phyloP scores from a whole-genome alignment of 2,797 vertebrate genomes.

The Lithobates sylvaticus region DNA sequence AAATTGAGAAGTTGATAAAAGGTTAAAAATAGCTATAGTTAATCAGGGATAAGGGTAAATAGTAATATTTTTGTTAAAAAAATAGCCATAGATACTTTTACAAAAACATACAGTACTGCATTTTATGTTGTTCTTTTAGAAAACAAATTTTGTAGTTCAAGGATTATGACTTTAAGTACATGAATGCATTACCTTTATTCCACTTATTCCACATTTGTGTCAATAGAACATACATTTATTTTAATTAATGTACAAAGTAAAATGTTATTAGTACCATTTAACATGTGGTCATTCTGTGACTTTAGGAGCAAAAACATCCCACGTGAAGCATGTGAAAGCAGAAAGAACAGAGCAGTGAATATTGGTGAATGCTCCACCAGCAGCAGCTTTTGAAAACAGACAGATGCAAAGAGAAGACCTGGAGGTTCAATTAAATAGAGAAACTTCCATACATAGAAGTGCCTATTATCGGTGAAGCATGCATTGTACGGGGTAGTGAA shows the following conservation, averaged over 20 bases:
- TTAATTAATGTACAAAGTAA: background rate
- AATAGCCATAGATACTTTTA: no score
- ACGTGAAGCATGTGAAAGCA: background rate
- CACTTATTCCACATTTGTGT: background rate
- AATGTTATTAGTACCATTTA: background rate
- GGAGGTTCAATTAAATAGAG: background rate
- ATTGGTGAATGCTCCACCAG: background rate
- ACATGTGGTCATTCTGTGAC: constrained; percentile 24
- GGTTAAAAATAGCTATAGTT: no score
- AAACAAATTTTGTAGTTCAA: no score
- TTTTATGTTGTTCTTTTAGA: no score
- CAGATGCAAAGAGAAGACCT: background rate
- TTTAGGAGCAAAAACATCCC: background rate
- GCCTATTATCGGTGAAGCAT: background rate
- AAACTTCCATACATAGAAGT: background rate
- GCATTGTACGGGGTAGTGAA: background rate
- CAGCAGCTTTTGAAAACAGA: background rate
- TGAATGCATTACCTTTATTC: background rate
- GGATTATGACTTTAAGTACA: no score
- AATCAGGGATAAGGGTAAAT: no score
- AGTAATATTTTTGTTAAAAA: no score
- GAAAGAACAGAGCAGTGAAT: background rate
- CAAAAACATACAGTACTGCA: no score
- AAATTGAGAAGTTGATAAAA: no score
- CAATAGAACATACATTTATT: background rate